Base-by-base conservation (phyloP, 2,888 invertebrate species). In the Brachypalpus laphriformis region DNA sequence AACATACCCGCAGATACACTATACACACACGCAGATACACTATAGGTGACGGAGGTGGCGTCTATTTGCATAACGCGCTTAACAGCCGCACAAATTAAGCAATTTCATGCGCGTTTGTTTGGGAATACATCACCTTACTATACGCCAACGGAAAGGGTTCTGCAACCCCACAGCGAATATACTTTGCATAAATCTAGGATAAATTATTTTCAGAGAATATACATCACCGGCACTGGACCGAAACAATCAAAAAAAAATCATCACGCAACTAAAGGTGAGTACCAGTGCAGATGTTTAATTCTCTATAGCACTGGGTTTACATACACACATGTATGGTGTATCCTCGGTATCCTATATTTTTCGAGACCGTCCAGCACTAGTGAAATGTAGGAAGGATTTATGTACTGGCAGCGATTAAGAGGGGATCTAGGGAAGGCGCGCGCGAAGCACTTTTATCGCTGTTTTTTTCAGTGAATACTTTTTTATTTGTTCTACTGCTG, bases 181-280 rank as follows among this genome's bases (percentile, higher is more conserved):
- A 59, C 28, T 68, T 42, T 74, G 78, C 83, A 74, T 83, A 74
- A 74, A 83, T 70, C 78, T 42, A 14, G 40, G 68, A 78, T 78
- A 83, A 83, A 71, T 70, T 83, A 78, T 83, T 56, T 74, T 45
- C 61, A 63, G 66, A 49, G 68, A 68, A 66, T 57, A 72, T 56
- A 77, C 63, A 72, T 65, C 16, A 66, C 31, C 66, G 20, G 28
- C 34, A 59, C 61, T 45, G 59, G 54, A 7, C 34, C 18, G 14
- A 42, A 54, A 51, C 28, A 31, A 31, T 16, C 25, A 51, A 42
- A 31, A 54, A 28, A 40, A 49, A 25, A 8, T 25, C 25, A 9
- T 8, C 4, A 54, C 51, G 34, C 45, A 59, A 49, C 75, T 31
- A 40, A 71, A 77, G 74, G 80, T 68, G 59, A 61, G 51, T 70